Evolutionary conservation across 2,113 vertebrate species (phyloP).

Genomic region (Empidonax traillii): DNA sequence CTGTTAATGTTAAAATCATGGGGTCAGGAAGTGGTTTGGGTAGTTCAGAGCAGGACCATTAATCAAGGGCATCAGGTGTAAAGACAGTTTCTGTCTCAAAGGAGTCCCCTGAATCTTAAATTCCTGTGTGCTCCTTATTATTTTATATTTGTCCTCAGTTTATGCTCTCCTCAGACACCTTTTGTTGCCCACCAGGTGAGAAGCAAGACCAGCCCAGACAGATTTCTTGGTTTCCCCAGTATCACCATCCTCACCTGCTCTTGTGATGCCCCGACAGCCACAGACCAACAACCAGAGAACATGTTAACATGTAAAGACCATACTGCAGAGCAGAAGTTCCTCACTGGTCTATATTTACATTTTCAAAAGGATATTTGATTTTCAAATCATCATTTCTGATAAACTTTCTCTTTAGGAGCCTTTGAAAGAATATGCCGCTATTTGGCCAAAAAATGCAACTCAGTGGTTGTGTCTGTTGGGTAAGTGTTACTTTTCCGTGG

Average conservation of each 20-base stretch:
- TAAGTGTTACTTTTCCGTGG: neutral
- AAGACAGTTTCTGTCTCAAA: neutral
- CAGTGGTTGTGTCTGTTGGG: slow-evolving; percentile 32
- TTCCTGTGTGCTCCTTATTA: neutral
- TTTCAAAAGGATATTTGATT: neutral
- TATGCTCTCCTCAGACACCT: neutral
- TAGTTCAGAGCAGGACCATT: neutral
- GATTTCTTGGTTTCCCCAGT: neutral
- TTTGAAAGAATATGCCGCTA: slow-evolving; percentile 25
- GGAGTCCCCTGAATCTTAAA: neutral
- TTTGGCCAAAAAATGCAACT: slow-evolving; percentile 31
- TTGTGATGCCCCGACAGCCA: neutral
- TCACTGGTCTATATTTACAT: neutral
- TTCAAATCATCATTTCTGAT: neutral
- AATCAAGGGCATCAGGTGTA: neutral
- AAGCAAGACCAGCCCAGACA: neutral
- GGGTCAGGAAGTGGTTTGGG: neutral
- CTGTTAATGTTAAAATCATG: neutral
- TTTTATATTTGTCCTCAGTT: neutral
- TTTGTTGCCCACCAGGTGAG: neutral
- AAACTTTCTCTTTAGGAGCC: slow-evolving; percentile 30
- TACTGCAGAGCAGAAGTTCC: neutral
- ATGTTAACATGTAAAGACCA: neutral
- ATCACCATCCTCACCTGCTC: neutral
- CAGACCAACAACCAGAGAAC: neutral